Base-by-base conservation (phyloP, 2,113 vertebrate genomes). In the Pithys albifrons region DNA sequence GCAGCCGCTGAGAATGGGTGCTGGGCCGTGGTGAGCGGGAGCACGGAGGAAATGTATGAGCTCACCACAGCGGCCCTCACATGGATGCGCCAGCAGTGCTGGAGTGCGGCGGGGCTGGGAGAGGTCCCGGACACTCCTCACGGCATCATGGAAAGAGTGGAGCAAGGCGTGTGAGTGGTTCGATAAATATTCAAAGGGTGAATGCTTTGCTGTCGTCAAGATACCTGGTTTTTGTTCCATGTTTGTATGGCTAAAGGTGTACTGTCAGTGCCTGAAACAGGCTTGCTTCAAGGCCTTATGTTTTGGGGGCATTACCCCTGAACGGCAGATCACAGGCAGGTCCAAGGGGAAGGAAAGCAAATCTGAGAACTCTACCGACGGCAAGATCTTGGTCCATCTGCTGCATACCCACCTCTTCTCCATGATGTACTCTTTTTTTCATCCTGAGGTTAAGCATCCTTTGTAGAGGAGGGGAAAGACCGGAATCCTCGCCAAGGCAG, bases 111-210 rank as follows among this genome's bases (percentile, higher is more conserved):
- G 3, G 35, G 20, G 1, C 5, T 24, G 10, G 23, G 18, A 1
- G 1, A 39, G 41, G 54, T 20, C 29, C 17, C 0, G 1, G 8
- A 6, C 4, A 0, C 12, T 46, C 39, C 76, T 31, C 33, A 14
- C 5, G 1, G 57, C 70, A 37, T 43, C 20, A 0, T 2, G 54
- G 73, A 24, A 35, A 17, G 46, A 27, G 19, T 0, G 1, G 39
- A 27, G 25, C 39, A 18, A 15, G 71, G 37, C 7, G 25, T 5
- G 6, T 1, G 10, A 46, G 5, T 12, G 37, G 8, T 22, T 22
- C 0, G 7, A 37, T 28, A 37, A 4, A 25, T 8, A 14, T n/a
- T 66, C 19, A 18, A 35, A 43, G 0, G 3, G 25, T 12, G 61
- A 52, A 14, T 1, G 16, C 39, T 23, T 37, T 4, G 35, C 46